Conservation (phyloP, 2,113 vertebrate species). For the Neolamprologus falcicula region DNA sequence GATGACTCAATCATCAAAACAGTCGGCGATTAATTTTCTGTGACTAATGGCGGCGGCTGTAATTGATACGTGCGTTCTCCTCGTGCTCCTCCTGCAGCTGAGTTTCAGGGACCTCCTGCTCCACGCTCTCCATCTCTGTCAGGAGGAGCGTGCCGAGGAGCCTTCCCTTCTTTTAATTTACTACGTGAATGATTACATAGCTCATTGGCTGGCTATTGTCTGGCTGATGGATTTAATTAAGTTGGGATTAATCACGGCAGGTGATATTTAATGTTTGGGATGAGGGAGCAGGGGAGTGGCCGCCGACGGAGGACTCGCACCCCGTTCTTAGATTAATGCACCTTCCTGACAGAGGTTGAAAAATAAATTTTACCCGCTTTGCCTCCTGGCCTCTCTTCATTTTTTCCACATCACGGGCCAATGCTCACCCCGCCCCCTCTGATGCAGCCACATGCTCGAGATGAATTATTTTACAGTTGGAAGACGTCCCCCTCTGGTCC, state of each 20-base stretch:
- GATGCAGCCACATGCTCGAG: not conserved
- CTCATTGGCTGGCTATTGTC: conserved; percentile 99
- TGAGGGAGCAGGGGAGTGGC: conserved; percentile 63
- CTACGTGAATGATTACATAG: conserved; percentile 98
- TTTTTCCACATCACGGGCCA: conserved; percentile 45
- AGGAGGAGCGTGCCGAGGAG: conserved; percentile 80
- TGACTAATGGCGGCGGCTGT: not conserved
- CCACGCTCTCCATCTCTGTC: conserved; percentile 93
- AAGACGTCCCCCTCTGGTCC: not conserved
- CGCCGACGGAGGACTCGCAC: conserved; percentile 34
- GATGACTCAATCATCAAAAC: not conserved
- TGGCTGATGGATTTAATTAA: conserved; percentile 99
- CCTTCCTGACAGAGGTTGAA: conserved; percentile 73
- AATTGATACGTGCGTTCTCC: not conserved
- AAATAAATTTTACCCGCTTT: conserved; percentile 66
- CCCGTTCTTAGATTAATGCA: conserved; percentile 88
- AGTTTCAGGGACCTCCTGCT: conserved; percentile 66
- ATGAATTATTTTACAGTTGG: conserved; percentile 7
- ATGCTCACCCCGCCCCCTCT: not conserved
- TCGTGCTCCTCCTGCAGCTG: conserved; percentile 20
- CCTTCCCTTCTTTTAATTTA: conserved; percentile 89
- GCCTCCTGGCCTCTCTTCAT: conserved; percentile 61
- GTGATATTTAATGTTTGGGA: conserved; percentile 95
- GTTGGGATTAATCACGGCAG: conserved; percentile 97
- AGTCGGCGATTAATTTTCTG: not conserved